phyloP scores from a whole-genome alignment of 37 sponge, comb jelly and placozoan genomes.

The Oscarella lobularis region DNA sequence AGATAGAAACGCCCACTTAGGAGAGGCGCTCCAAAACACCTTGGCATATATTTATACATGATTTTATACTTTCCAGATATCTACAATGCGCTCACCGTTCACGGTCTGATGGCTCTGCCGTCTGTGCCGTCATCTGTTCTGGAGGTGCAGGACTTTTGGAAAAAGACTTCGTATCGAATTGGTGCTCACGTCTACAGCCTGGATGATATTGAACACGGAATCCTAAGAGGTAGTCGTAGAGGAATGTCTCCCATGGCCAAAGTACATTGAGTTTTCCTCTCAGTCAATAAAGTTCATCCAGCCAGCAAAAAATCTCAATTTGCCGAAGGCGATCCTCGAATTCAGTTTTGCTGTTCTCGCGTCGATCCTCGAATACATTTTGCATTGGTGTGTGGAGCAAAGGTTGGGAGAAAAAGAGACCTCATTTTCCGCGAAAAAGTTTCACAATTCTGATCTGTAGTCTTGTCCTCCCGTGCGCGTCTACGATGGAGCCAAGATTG shows the following conservation, averaged over 20 bases:
- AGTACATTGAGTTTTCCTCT: neutral
- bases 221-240: conserved; percentile 49
- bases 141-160: conserved; percentile 58
- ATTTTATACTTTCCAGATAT: conserved; percentile 33
- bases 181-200: conserved; percentile 55
- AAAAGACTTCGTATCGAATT: conserved; percentile 47
- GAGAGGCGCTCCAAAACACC: too few relatives aligned
- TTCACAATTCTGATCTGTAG: too few relatives aligned
- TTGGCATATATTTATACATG: too few relatives aligned
- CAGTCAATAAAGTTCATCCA: conserved; percentile 71
- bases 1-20: too few relatives aligned
- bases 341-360: conserved; percentile 11
- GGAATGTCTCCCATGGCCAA: neutral
- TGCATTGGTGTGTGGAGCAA: conserved; percentile 84
- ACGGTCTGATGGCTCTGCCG: conserved; percentile 32
- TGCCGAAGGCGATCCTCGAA: conserved; percentile 39
- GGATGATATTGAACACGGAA: conserved; percentile 84
- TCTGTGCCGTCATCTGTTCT: conserved; percentile 55
- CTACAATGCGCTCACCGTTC: conserved; percentile 72
- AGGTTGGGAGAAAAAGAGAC: conserved; percentile 18
- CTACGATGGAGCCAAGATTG: conserved; percentile 52
- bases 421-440: neutral
- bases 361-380: conserved; percentile 79
- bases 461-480: conserved; percentile 84
- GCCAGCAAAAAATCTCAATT: conserved; percentile 13